A percentile compares a stretch with the other conserved stretches of the same genome.
Evolutionary conservation across 2,113 vertebrate species (phyloP).

Genomic region (Cottus gobio): DNA sequence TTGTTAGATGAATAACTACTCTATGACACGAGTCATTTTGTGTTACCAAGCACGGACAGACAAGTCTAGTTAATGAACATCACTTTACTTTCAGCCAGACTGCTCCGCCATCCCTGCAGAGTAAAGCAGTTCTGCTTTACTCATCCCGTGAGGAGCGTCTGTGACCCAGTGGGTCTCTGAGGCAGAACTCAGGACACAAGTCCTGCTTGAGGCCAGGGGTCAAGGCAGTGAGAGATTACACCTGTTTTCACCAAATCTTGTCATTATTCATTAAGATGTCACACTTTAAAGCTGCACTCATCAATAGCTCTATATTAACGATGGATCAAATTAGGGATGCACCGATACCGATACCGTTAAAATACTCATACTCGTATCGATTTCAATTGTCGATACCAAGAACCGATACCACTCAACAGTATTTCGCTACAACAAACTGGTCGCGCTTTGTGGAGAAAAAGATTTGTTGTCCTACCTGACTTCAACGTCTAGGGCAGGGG

Average conservation of each 20-base stretch:
- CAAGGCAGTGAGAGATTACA: background rate
- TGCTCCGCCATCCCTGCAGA: slow-evolving; percentile 4
- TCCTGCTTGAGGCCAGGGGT: background rate
- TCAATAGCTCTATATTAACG: too few species aligned
- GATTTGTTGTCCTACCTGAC: too few species aligned
- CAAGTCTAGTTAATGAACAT: slow-evolving; percentile 9
- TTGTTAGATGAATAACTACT: background rate
- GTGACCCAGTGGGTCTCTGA: slow-evolving; percentile 7
- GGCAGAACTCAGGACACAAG: background rate
- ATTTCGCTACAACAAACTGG: too few species aligned
- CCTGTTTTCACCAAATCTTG: background rate
- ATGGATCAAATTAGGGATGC: too few species aligned
- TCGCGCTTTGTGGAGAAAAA: too few species aligned
- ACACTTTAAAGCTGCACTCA: too few species aligned
- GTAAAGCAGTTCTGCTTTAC: background rate
- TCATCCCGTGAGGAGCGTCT: background rate
- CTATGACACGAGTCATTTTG: background rate
- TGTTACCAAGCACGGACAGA: background rate
- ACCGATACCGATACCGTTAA: too few species aligned
- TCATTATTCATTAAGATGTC: background rate
- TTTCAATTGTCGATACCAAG: too few species aligned
- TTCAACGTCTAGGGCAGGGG: too few species aligned
- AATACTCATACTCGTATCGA: too few species aligned
- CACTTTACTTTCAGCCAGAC: slow-evolving; percentile 2
- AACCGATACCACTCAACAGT: too few species aligned